A percentile compares a stretch with the other conserved stretches of the same genome.
Conservation (phyloP, 2,113 vertebrate genomes). For the Coptodon rendalli region DNA sequence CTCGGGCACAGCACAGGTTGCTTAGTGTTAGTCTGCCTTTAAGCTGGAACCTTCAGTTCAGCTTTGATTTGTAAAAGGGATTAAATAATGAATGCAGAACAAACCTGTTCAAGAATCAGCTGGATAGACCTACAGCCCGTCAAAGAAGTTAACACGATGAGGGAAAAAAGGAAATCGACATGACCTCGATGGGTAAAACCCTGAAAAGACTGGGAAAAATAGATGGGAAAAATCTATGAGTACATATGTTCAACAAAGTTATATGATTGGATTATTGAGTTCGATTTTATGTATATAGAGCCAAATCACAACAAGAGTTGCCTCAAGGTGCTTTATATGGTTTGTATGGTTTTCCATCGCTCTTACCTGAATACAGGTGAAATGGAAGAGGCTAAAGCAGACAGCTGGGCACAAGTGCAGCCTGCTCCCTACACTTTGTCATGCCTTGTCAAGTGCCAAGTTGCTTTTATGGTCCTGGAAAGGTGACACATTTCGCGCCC, state of each 20-base stretch:
- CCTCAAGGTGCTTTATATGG: background rate
- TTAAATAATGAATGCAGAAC: background rate
- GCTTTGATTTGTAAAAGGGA: background rate
- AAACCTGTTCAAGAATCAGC: background rate
- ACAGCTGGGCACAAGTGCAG: background rate
- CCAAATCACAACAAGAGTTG: background rate
- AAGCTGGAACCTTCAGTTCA: background rate
- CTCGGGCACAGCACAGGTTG: background rate
- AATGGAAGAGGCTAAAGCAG: background rate
- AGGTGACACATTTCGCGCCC: background rate
- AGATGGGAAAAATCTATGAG: background rate
- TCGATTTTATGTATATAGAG: fast-evolving
- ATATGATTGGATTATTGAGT: background rate
- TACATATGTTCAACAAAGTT: background rate
- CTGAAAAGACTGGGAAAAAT: background rate
- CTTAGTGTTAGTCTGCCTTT: background rate
- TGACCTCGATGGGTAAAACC: background rate
- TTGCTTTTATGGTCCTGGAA: background rate
- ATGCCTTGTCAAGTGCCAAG: background rate
- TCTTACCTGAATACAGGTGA: background rate
- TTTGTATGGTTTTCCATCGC: background rate
- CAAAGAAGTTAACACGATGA: background rate
- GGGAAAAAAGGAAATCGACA: background rate
- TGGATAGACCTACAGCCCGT: background rate
- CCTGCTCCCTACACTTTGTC: background rate